Conservation (phyloP, 2,113 vertebrate genomes). For the Sphyrna mokarran region DNA sequence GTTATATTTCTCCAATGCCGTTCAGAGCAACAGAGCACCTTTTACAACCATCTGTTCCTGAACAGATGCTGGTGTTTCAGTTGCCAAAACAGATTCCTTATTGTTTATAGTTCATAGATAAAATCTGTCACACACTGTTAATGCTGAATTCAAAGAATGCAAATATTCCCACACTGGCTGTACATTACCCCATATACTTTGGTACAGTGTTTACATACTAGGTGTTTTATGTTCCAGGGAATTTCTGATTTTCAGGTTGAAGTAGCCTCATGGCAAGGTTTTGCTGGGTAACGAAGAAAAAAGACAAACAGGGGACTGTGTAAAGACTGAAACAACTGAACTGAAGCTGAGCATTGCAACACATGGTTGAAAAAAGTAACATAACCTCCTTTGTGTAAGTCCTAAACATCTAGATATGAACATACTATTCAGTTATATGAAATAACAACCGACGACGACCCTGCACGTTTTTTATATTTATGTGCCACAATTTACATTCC, state of each 20-base stretch:
- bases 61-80: slow-evolving; percentile 4
- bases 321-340: background rate
- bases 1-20: slow-evolving; percentile 3
- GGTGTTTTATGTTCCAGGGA: background rate
- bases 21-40: slow-evolving; percentile 11
- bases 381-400: background rate
- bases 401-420: background rate
- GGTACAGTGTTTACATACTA: background rate
- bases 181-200: background rate
- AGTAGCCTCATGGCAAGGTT: background rate
- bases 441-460: background rate
- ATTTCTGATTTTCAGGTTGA: background rate
- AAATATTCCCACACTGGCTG: slow-evolving; percentile 30
- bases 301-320: background rate
- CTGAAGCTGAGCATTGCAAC: background rate
- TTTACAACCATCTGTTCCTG: slow-evolving; percentile 32
- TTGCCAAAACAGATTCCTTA: slow-evolving; percentile 35
- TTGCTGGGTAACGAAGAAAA: background rate
- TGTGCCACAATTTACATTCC: background rate
- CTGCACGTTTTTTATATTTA: background rate
- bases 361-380: background rate
- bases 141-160: slow-evolving; percentile 32
- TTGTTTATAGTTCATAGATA: slow-evolving; percentile 33
- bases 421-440: background rate
- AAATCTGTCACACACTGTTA: slow-evolving; percentile 38